phyloP scores from a whole-genome alignment of 2,113 vertebrate genomes.

The Miniopterus natalensis region DNA sequence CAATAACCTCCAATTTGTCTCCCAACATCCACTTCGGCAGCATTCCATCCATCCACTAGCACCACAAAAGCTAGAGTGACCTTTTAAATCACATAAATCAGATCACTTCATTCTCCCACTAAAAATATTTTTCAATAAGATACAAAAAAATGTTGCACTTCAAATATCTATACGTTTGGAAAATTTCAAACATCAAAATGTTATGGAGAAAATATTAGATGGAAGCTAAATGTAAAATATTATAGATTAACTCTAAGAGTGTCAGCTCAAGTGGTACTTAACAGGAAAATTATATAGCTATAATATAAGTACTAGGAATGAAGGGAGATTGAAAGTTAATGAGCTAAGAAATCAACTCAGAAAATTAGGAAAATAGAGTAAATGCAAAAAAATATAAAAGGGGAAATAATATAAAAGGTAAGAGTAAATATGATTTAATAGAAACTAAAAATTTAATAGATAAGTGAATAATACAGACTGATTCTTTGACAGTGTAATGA shows the following conservation, averaged over 20 bases:
- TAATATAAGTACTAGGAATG: background rate
- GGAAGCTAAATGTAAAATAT: slow-evolving; percentile 20
- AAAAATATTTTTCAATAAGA: background rate
- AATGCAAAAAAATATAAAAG: background rate
- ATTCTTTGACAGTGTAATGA: background rate
- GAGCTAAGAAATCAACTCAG: background rate
- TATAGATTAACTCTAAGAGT: background rate
- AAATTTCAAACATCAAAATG: slow-evolving; percentile 44
- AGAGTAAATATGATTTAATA: background rate
- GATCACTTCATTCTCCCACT: background rate
- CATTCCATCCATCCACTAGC: background rate
- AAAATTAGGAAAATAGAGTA: background rate
- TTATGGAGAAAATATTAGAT: background rate
- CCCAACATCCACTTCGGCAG: too few relatives aligned
- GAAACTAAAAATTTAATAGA: background rate
- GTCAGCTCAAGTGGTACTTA: background rate
- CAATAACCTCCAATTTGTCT: background rate
- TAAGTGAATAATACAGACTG: background rate
- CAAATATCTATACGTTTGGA: background rate
- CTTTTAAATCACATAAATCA: background rate
- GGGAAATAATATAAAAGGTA: background rate
- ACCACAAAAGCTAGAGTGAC: background rate
- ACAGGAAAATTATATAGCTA: background rate
- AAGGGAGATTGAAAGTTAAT: background rate
- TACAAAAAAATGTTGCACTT: background rate